Evolutionary conservation across 2,888 invertebrate species (phyloP).

Genomic region (Cheilosia vernalis): DNA sequence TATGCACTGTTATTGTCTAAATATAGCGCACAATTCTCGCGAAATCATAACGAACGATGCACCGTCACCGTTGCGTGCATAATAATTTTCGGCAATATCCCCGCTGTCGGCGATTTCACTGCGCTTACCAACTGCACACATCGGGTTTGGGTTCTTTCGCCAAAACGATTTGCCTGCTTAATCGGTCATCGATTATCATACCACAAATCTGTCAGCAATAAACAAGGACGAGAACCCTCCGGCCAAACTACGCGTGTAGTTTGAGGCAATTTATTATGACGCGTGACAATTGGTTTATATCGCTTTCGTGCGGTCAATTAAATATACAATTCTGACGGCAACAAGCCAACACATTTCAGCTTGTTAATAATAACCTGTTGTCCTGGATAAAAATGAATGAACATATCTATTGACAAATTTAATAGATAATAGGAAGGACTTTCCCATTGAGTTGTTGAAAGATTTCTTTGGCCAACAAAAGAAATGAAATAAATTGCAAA

Average conservation of each 20-base stretch:
- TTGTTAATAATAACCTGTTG: constrained; percentile 9
- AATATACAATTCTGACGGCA: constrained; percentile 40
- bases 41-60: not conserved
- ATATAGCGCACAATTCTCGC: not conserved
- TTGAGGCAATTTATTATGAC: constrained; percentile 45
- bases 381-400: not conserved
- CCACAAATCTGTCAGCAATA: constrained; percentile 60
- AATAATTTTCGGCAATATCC: constrained; percentile 14
- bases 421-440: not conserved
- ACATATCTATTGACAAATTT: not conserved
- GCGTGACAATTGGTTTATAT: constrained; percentile 61
- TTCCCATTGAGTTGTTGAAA: not conserved
- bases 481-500: not conserved
- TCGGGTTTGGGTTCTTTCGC: constrained; percentile 12
- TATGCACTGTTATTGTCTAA: no score
- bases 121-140: constrained; percentile 20
- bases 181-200: constrained; percentile 53
- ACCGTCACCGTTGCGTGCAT: not conserved
- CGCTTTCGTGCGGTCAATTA: constrained; percentile 57
- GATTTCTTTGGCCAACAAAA: not conserved
- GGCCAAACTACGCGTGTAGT: constrained; percentile 7
- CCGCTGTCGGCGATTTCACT: constrained; percentile 21
- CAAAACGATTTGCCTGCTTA: constrained; percentile 35
- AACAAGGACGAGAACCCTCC: constrained; percentile 23
- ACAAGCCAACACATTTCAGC: constrained; percentile 26